phyloP scores from a whole-genome alignment of 1,140 invertebrate genomes.

The Cydia amplana region DNA sequence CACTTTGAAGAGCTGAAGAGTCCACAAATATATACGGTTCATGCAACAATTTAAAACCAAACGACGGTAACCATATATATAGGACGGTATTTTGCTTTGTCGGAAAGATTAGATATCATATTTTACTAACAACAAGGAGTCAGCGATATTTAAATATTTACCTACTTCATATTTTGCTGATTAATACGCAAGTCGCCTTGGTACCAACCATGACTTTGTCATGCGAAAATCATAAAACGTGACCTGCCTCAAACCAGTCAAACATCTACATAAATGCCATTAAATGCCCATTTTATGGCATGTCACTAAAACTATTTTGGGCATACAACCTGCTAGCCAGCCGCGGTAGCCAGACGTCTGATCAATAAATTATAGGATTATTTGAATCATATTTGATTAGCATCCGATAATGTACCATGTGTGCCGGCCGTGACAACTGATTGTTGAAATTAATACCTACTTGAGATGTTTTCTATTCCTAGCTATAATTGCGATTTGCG shows the following conservation, averaged over 20 bases:
- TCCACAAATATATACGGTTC: neutral
- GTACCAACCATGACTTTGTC: neutral
- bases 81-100: neutral
- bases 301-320: neutral
- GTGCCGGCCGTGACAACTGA: neutral
- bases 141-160: neutral
- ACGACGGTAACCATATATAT: neutral
- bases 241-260: slow-evolving; percentile 1
- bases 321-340: neutral
- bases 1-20: no score
- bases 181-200: neutral
- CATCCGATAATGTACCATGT: neutral
- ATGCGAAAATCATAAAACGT: neutral
- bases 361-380: neutral
- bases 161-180: neutral
- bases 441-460: neutral
- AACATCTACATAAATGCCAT: neutral
- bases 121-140: neutral
- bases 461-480: neutral
- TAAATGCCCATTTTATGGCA: neutral
- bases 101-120: neutral
- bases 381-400: neutral
- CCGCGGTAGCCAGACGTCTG: neutral
- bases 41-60: neutral
- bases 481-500: no score